Percentiles rank a stretch among this genome's conserved stretches.
Evolutionary conservation across 1,140 invertebrate genomes (phyloP).

Genomic region (Musca domestica): DNA sequence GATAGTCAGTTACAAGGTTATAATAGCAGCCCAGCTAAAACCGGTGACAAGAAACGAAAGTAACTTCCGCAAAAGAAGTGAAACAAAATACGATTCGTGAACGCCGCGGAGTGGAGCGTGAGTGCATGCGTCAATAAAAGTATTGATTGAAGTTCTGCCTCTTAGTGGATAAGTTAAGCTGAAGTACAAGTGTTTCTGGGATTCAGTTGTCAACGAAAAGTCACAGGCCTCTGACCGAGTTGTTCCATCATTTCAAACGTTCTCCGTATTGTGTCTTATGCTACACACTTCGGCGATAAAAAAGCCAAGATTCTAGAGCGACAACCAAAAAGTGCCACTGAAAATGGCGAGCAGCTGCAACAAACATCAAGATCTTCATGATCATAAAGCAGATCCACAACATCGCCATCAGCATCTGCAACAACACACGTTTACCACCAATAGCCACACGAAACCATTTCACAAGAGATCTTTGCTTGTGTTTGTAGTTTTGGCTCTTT

Average conservation of each 20-base stretch:
- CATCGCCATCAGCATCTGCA: not conserved
- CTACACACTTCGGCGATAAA: not conserved
- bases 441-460: too few species aligned
- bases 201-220: too few species aligned
- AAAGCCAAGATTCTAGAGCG: too few species aligned
- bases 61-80: conserved; percentile 7
- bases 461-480: not conserved
- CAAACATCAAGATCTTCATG: not conserved
- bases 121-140: not conserved
- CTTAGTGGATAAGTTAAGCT: too few species aligned
- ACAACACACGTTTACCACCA: not conserved
- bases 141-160: not conserved
- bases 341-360: conserved; percentile 13
- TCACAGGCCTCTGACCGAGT: too few species aligned
- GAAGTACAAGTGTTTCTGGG: too few species aligned
- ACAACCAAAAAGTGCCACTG: not conserved
- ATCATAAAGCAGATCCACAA: not conserved
- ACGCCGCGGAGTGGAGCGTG: not conserved
- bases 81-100: not conserved
- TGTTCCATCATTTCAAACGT: too few species aligned
- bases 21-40: not conserved
- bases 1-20: not conserved
- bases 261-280: too few species aligned
- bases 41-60: conserved; percentile 11
- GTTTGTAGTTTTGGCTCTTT: not conserved